Base-by-base conservation (phyloP, 1,140 invertebrate species). In the Bathynomus jamesi region DNA sequence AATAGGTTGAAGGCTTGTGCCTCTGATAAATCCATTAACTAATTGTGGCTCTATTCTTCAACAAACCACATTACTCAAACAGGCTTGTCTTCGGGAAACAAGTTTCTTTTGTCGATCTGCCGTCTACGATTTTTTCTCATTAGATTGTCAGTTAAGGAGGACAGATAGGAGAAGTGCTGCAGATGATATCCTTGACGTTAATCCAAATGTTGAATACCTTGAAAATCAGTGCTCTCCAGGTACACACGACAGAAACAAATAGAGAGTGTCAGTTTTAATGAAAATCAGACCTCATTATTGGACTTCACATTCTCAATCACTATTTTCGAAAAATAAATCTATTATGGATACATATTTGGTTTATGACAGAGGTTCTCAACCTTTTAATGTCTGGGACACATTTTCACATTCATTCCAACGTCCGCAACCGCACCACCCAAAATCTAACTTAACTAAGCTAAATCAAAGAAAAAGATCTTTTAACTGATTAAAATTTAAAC, bases 211-310 rank as follows among this genome's bases (percentile, higher is more conserved):
- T 4, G 83, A 84, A 71, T 85, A 85, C 74, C 75, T 85, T 63
- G 84, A 85, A 72, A 85, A 85, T 75, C 83, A 84, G 70, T 85
- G 84, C 71, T 75, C 83, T 28, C 80, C 79, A 76, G 73, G 80
- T 82, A 76, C 78, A 75, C 17, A 40, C 7, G n/a, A n/a, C n/a
- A 40, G 32, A 40, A 17, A 40, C 17, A 40, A 40, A 40, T 40
- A 40, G n/a, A n/a, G n/a, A n/a, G n/a, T n/a, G n/a, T n/a, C n/a
- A n/a, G n/a, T n/a, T n/a, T n/a, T n/a, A n/a, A n/a, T n/a, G n/a
- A n/a, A n/a, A n/a, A n/a, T n/a, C 32, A 40, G 7, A 17, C 7
- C 17, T 8, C 17, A 8, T 40, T 40, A 40, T 8, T 7, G 32
- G 32, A 40, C 7, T 17, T 8, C 17, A 40, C 17, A 40, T 40